phyloP scores from a whole-genome alignment of 2,113 vertebrate species.

The Willisornis vidua region DNA sequence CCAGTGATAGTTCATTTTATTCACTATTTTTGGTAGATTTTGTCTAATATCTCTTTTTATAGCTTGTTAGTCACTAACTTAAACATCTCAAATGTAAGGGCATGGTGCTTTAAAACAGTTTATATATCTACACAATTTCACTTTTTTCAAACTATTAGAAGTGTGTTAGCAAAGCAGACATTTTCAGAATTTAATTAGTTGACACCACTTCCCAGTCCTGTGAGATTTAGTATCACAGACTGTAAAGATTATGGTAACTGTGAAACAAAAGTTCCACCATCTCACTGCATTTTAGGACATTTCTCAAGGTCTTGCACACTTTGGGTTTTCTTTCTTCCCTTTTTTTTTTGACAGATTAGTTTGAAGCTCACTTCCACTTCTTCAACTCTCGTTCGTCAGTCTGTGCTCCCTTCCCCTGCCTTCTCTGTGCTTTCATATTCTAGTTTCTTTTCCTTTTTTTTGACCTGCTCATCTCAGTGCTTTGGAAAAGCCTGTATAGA shows the following conservation, averaged over 20 bases:
- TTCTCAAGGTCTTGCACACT: background rate
- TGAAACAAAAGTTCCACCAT: background rate
- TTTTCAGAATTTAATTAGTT: background rate
- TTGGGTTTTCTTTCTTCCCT: background rate
- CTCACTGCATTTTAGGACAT: background rate
- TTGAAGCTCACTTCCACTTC: constrained; percentile 9
- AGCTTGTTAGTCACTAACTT: background rate
- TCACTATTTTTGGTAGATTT: background rate
- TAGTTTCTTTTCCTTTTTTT: background rate
- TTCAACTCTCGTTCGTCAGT: background rate
- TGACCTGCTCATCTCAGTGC: too few relatives aligned
- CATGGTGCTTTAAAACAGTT: background rate
- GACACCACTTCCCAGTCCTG: background rate
- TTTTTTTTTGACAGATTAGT: background rate
- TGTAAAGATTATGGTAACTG: background rate
- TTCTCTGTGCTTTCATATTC: background rate
- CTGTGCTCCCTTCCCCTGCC: background rate
- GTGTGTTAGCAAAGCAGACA: background rate
- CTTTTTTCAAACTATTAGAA: background rate
- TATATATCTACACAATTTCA: background rate
- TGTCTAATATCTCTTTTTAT: background rate
- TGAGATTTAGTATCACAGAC: background rate
- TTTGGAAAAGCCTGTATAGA: background rate
- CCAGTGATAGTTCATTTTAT: background rate
- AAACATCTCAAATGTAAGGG: background rate